Percentiles rank a stretch among this genome's conserved stretches.
These are phyloP conservation scores for Phorcus lineatus DNA, from an alignment of 2,888 invertebrate species.

Conservation along the genomic window DNA sequence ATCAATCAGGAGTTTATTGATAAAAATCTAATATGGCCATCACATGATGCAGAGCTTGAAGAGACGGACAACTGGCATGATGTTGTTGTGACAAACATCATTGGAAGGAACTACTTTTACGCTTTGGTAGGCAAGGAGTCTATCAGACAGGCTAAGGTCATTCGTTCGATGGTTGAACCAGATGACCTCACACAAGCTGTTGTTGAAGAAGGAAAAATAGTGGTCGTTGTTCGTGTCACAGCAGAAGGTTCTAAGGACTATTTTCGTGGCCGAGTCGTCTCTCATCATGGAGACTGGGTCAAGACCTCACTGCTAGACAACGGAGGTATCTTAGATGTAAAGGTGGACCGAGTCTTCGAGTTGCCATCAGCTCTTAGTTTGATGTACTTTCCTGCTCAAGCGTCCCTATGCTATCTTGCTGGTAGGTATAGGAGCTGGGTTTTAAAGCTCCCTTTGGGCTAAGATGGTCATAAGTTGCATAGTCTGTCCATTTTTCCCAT, in stretches of 20 bases:
- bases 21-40: constrained; percentile 40
- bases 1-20: constrained; percentile 39
- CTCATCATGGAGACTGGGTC: constrained; percentile 29
- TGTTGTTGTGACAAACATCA: constrained; percentile 48
- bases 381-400: constrained; percentile 37
- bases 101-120: constrained; percentile 52
- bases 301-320: constrained; percentile 51
- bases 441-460: too few relatives aligned
- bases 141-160: constrained; percentile 40
- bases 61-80: constrained; percentile 46
- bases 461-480: too few relatives aligned
- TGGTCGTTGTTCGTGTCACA: constrained; percentile 31
- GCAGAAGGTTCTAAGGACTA: constrained; percentile 20
- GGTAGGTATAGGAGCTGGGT: constrained; percentile 45
- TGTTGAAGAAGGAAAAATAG: constrained; percentile 30
- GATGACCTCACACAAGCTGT: constrained; percentile 23
- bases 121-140: constrained; percentile 49
- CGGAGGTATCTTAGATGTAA: constrained; percentile 42
- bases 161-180: constrained; percentile 40
- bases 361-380: constrained; percentile 40
- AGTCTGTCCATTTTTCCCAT: too few relatives aligned
- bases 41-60: constrained; percentile 4
- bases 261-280: constrained; percentile 33
- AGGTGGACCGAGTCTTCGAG: constrained; percentile 31
- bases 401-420: constrained; percentile 48